Conservation (phyloP, 2,888 invertebrate genomes). For the Plebejus melissa region DNA sequence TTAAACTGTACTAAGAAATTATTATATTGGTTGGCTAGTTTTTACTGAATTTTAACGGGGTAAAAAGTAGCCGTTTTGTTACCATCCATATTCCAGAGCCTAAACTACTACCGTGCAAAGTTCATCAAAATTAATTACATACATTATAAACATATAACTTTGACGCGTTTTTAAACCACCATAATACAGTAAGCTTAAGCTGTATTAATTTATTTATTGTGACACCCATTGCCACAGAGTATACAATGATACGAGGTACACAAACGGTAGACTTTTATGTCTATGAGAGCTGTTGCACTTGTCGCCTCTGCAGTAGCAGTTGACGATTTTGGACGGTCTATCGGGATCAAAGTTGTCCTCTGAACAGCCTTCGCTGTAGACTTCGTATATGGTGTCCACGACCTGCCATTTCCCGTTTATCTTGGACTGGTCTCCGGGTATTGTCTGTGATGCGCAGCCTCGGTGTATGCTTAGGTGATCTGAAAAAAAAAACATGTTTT, state of each 20-base stretch:
- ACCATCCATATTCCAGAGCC: too few relatives aligned
- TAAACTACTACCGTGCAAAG: too few relatives aligned
- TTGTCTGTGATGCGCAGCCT: slow-evolving; percentile 86
- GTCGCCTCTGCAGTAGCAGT: slow-evolving; percentile 87
- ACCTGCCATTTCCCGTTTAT: slow-evolving; percentile 78
- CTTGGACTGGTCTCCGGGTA: slow-evolving; percentile 78
- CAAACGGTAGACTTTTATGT: too few relatives aligned
- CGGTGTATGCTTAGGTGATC: slow-evolving; percentile 61
- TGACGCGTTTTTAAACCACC: too few relatives aligned
- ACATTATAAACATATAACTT: too few relatives aligned
- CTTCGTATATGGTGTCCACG: slow-evolving; percentile 81
- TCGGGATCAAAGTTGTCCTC: slow-evolving; percentile 77
- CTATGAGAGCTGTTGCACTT: slow-evolving; percentile 81
- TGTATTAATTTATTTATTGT: neutral
- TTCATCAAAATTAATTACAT: too few relatives aligned
- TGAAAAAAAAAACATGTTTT: slow-evolving; percentile 38
- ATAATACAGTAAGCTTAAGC: too few relatives aligned
- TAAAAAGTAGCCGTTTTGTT: too few relatives aligned
- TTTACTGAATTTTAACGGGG: too few relatives aligned
- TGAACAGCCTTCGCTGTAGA: slow-evolving; percentile 83
- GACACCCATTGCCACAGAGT: neutral
- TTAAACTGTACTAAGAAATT: too few relatives aligned
- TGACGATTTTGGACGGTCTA: slow-evolving; percentile 76
- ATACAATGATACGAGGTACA: slow-evolving; percentile 5
- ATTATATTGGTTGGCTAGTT: too few relatives aligned